phyloP scores from a whole-genome alignment of 2,888 invertebrate genomes.

The Gryllus longicercus region DNA sequence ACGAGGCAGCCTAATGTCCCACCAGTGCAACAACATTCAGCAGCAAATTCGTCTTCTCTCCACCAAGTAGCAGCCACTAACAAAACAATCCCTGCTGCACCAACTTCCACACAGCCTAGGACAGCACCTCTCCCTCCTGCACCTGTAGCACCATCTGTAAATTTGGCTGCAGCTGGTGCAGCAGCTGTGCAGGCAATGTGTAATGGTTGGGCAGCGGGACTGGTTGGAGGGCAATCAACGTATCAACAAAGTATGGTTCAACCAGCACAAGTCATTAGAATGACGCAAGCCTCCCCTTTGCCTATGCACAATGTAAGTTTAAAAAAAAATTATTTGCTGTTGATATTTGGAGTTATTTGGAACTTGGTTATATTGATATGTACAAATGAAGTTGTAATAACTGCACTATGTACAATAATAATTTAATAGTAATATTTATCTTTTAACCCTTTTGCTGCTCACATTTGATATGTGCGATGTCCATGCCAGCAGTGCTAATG shows the following conservation, averaged over 20 bases:
- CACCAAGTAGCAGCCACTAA: constrained; percentile 58
- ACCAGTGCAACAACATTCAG: constrained; percentile 31
- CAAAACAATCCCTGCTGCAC: constrained; percentile 73
- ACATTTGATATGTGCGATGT: no score
- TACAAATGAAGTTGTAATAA: no score
- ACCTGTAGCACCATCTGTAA: constrained; percentile 23
- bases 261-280: constrained; percentile 46
- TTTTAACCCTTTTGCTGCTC: no score
- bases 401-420: no score
- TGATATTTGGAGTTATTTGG: no score
- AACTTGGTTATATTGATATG: no score
- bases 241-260: constrained; percentile 46
- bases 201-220: constrained; percentile 50
- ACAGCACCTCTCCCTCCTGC: constrained; percentile 22
- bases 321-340: neutral
- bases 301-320: constrained; percentile 47
- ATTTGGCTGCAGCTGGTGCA: constrained; percentile 24
- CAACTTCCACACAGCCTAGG: constrained; percentile 53
- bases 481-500: no score
- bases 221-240: constrained; percentile 49
- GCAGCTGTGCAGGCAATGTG: constrained; percentile 46
- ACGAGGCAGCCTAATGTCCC: constrained; percentile 38
- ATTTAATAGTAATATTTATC: no score
- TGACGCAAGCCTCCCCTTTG: constrained; percentile 40
- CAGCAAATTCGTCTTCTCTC: constrained; percentile 36